Evolutionary conservation across 1,140 invertebrate species (phyloP).

Genomic region (Drosophila oshimai): DNA sequence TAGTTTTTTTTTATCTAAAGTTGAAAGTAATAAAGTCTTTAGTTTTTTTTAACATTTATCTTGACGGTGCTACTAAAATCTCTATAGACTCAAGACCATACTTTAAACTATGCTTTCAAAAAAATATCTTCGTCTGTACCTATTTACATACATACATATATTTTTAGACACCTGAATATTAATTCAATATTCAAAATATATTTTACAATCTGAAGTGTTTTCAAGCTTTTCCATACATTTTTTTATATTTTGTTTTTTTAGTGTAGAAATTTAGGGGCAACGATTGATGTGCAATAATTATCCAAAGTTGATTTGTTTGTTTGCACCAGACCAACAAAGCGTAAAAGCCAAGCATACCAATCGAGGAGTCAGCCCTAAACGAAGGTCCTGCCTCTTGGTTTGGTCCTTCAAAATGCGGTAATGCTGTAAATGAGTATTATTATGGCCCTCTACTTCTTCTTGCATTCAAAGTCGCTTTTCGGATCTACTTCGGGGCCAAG

Average conservation of each 20-base stretch:
- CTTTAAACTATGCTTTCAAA: no score
- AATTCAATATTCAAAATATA: not conserved
- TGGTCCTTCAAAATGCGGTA: conserved; percentile 35
- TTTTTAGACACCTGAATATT: no score
- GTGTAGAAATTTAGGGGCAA: conserved; percentile 14
- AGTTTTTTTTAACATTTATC: no score
- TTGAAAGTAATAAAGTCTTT: no score
- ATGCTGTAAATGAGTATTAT: conserved; percentile 72
- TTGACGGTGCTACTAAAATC: no score
- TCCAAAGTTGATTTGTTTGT: conserved; percentile 82
- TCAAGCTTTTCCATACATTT: no score
- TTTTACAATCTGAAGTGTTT: not conserved
- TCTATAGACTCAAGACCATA: no score
- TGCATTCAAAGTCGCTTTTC: conserved; percentile 44
- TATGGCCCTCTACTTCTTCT: conserved; percentile 40
- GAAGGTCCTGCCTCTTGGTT: conserved; percentile 6
- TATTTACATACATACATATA: no score
- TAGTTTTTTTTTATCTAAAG: no score
- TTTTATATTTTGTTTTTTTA: not conserved
- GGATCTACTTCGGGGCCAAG: conserved; percentile 12
- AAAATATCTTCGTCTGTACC: no score
- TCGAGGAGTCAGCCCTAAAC: conserved; percentile 34
- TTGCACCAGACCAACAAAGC: conserved; percentile 72
- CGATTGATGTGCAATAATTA: conserved; percentile 82
- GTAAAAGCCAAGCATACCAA: conserved; percentile 75